Conservation (phyloP, 23 tunicate species). For the Clavelina lepadiformis region DNA sequence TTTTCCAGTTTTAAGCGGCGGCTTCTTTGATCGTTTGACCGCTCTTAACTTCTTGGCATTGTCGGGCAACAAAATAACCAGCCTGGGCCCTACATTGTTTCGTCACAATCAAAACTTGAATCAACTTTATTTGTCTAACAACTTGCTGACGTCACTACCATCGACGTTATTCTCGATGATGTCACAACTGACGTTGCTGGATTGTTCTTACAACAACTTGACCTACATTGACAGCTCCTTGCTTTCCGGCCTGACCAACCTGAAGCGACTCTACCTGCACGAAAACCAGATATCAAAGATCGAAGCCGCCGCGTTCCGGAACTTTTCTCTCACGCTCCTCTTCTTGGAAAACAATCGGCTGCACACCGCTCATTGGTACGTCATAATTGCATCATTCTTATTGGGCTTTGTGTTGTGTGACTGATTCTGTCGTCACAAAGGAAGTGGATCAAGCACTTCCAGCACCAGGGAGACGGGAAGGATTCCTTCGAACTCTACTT, state of each 20-base stretch:
- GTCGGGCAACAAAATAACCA: conserved; percentile 10
- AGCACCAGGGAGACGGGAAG: not conserved
- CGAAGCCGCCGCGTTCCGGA: conserved; percentile 6
- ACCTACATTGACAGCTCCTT: conserved; percentile 7
- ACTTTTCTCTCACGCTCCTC: not conserved
- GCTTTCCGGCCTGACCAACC: conserved; percentile 3
- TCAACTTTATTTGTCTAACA: conserved; percentile 1
- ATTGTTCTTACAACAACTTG: conserved; percentile 15
- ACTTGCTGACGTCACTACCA: conserved; percentile 8
- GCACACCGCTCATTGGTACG: conserved; percentile 30
- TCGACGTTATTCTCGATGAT: conserved; percentile 1
- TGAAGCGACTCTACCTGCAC: conserved; percentile 5
- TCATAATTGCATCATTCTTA: not conserved
- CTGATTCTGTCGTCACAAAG: conserved; percentile 10
- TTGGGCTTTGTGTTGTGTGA: not conserved
- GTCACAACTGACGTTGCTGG: conserved; percentile 1
- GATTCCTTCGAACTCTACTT: conserved; percentile 7
- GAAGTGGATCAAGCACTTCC: conserved; percentile 24
- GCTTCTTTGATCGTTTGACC: no score
- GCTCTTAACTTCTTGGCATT: not conserved
- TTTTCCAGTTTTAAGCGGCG: no score
- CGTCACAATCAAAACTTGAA: conserved; percentile 2
- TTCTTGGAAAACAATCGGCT: conserved; percentile 14
- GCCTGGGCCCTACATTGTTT: conserved; percentile 1
- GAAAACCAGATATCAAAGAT: conserved; percentile 12